phyloP scores from a whole-genome alignment of 2,888 invertebrate species.

The Caenorhabditis sinica region DNA sequence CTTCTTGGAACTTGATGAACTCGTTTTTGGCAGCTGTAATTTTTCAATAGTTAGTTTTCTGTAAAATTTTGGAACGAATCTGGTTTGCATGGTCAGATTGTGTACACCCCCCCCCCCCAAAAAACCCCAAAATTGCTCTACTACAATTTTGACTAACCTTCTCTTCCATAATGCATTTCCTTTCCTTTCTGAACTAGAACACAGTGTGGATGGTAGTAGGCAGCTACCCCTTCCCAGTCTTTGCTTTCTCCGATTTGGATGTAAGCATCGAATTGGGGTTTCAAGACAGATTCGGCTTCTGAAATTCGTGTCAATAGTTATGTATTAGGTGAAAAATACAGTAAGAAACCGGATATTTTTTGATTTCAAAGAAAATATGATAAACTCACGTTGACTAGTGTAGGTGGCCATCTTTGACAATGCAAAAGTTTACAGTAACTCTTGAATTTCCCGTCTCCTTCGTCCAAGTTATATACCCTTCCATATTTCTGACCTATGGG shows the following conservation, averaged over 20 bases:
- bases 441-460: too few species aligned
- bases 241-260: not conserved
- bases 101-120: too few species aligned
- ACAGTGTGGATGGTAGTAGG: slow-evolving; percentile 52
- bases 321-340: too few species aligned
- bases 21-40: slow-evolving; percentile 8
- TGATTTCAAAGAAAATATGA: too few species aligned
- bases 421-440: too few species aligned
- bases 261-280: slow-evolving; percentile 18
- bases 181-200: slow-evolving; percentile 22
- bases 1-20: slow-evolving; percentile 35
- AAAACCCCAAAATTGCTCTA: not conserved
- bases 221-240: slow-evolving; percentile 16
- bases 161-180: slow-evolving; percentile 15
- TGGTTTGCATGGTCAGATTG: too few species aligned
- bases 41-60: not conserved
- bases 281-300: slow-evolving; percentile 29
- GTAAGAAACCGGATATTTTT: too few species aligned
- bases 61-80: not conserved
- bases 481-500: too few species aligned
- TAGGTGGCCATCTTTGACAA: too few species aligned
- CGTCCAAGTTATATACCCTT: too few species aligned
- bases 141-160: not conserved
- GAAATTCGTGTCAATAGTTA: too few species aligned
- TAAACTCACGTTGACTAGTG: too few species aligned